Base-by-base conservation (phyloP, 2,797 vertebrate species). In the Telmatherina bonti region DNA sequence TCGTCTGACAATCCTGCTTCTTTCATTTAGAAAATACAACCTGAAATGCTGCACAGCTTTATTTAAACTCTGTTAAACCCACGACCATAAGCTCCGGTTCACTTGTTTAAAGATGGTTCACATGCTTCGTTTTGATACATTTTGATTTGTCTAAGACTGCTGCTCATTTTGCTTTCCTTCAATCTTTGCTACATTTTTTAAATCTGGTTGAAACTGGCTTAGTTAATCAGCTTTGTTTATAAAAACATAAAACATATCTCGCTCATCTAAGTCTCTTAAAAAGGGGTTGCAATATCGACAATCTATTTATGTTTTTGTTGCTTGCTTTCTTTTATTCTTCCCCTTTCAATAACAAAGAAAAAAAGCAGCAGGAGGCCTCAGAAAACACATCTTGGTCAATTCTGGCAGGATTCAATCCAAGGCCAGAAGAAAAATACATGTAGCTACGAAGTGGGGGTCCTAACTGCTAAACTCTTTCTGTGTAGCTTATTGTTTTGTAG, bases 401-500 rank as follows among this genome's bases (percentile, higher is more conserved):
- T 67, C 30, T 63, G 52, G 61, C 27, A 30, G 65, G 59, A 57
- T 60, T 78, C 43, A 64, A 51, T 76, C 70, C 24, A 31, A 49
- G 62, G 55, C 66, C 67, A 60, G 78, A 53, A 8, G 70, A 65
- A 62, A 58, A 66, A 15, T 67, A 24, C 62, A 8, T 58, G 78
- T 56, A 54, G 56, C 51, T 81, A 68, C 18, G 31, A 70, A 76
- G 69, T 30, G 9, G 62, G 43, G 70, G 66, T 82, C 76, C 66
- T 47, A 41, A 74, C 55, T 69, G 67, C 70, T 76, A 65, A 80
- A 68, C 65, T 72, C 72, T 54, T 56, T 49, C 45, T 60, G 33
- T 74, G 70, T 67, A 76, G 81, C 64, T 67, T 79, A 83, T 85
- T 84, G 70, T 70, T 60, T 79, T 84, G 76, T 52, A 78, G 72